A percentile compares a stretch with the other conserved stretches of the same genome.
Conservation (phyloP, 2,113 vertebrate genomes). For the Phainopepla nitens region DNA sequence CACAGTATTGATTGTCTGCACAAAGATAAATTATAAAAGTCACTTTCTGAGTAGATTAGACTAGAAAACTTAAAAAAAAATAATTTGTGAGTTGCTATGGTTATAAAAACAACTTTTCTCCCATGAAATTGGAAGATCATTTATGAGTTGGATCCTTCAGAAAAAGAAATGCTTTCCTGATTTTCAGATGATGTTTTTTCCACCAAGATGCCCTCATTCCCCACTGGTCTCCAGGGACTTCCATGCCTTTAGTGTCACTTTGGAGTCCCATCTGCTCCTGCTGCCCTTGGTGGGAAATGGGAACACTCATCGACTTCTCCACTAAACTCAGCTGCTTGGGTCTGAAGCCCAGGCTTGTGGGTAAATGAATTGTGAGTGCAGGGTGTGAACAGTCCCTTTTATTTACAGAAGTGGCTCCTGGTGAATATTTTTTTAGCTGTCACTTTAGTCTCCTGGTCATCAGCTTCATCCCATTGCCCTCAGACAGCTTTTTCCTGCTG, state of each 20-base stretch:
- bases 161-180: neutral
- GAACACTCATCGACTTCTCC: neutral
- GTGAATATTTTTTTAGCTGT: neutral
- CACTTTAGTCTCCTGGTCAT: neutral
- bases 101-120: neutral
- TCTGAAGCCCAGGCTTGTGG: neutral
- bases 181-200: neutral
- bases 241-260: neutral
- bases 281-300: neutral
- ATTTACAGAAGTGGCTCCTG: neutral
- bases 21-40: neutral
- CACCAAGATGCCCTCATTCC: neutral
- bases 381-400: neutral
- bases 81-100: neutral
- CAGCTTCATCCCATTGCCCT: neutral
- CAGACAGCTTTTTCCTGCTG: neutral
- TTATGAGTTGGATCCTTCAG: neutral
- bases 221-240: neutral
- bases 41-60: neutral
- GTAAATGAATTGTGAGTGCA: neutral
- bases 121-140: neutral
- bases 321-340: neutral
- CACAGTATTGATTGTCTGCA: neutral
- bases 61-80: neutral
- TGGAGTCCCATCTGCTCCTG: neutral